phyloP scores from a whole-genome alignment of 2,797 vertebrate genomes.

The Spizella passerina region DNA sequence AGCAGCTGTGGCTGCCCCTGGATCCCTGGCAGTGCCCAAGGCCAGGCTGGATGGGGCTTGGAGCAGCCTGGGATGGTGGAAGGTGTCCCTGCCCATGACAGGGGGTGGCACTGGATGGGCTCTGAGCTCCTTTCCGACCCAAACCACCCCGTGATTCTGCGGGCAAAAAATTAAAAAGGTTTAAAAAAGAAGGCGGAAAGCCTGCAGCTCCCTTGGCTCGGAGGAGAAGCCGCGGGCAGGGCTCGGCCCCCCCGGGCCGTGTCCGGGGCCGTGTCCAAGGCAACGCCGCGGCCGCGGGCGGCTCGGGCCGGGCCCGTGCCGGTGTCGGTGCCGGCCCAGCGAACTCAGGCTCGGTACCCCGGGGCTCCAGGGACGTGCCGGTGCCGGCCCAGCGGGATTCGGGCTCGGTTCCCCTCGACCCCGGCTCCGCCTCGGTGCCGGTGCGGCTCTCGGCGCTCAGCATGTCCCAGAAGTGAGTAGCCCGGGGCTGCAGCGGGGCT shows the following conservation, averaged over 20 bases:
- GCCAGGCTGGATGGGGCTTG: fast-evolving
- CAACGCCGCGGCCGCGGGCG: background rate
- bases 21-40: background rate
- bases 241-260: background rate
- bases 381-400: background rate
- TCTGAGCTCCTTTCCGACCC: no score
- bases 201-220: fast-evolving
- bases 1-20: background rate
- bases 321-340: background rate
- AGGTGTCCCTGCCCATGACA: background rate
- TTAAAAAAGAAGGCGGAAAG: no score
- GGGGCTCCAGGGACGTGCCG: background rate
- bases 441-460: background rate
- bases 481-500: background rate
- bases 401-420: background rate
- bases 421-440: no score
- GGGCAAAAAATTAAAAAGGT: no score
- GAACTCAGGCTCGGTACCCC: no score
- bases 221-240: background rate
- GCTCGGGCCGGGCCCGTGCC: background rate
- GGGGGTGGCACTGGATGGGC: fast-evolving
- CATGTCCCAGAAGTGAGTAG: background rate
- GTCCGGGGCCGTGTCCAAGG: background rate
- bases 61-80: fast-evolving
- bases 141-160: background rate